Conservation (phyloP, 1,140 invertebrate genomes). For the Ips nitidus region DNA sequence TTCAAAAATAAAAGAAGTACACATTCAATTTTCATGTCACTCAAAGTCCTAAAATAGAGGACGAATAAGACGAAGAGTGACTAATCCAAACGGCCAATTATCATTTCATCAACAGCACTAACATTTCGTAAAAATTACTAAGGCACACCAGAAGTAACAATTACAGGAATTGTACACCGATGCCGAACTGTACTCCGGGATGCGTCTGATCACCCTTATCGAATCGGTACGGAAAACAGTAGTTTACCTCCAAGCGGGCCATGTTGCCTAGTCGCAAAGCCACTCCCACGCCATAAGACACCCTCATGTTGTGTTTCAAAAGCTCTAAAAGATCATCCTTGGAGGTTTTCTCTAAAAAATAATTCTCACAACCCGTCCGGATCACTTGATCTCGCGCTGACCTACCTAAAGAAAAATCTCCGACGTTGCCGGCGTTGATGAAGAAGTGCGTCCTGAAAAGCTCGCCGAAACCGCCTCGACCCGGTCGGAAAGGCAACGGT, state of each 20-base stretch:
- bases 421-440: slow-evolving; percentile 79
- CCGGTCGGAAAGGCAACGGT: slow-evolving; percentile 81
- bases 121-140: too few relatives aligned
- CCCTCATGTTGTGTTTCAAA: slow-evolving; percentile 57
- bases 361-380: not conserved
- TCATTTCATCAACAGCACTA: too few relatives aligned
- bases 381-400: not conserved
- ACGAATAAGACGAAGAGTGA: too few relatives aligned
- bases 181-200: slow-evolving; percentile 69
- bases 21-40: too few relatives aligned
- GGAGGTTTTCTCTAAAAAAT: slow-evolving; percentile 24
- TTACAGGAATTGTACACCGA: slow-evolving; percentile 64
- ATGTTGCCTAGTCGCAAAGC: slow-evolving; percentile 74
- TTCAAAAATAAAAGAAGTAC: too few relatives aligned
- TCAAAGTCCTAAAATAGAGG: too few relatives aligned
- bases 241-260: slow-evolving; percentile 85
- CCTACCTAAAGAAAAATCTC: slow-evolving; percentile 51
- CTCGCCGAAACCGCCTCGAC: slow-evolving; percentile 73
- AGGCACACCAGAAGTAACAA: not conserved
- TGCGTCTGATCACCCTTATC: slow-evolving; percentile 59
- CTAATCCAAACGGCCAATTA: too few relatives aligned
- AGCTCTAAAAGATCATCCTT: slow-evolving; percentile 42
- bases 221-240: slow-evolving; percentile 67
- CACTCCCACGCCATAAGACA: slow-evolving; percentile 73
- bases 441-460: slow-evolving; percentile 83